Evolutionary conservation across 2,113 vertebrate species (phyloP), one percentile per base, ranked within the genome.

Genomic region (Dinomys branickii): DNA sequence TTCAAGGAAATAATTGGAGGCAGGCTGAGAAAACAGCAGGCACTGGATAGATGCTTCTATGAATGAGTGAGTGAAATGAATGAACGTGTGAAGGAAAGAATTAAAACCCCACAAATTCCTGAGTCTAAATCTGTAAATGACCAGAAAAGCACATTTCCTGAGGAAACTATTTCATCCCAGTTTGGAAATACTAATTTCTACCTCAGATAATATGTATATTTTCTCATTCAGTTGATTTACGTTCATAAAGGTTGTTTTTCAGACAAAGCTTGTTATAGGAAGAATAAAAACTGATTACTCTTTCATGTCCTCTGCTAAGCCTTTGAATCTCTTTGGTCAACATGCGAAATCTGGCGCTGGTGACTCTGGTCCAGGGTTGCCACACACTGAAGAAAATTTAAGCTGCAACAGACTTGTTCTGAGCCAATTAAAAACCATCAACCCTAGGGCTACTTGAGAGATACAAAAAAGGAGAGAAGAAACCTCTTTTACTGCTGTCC

Each of bases 121-220:
- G 73, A 91, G 26, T 52, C 63, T 85, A 87, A 97, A 71, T 85
- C 89, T 88, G 67, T 50, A 96, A 96, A 94, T 96, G 52, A 85
- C 41, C 41, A 94, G 54, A 54, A 94, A 97, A 94, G 56, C 47
- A 86, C 35, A 65, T 82, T 96, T 94, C 69, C 94, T 83, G 30
- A 88, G 41, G 69, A 77, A 95, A 65, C 77, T 41, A 82, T 92
- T 95, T 96, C 26, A 80, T 94, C 83, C 97, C 88, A 88, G 24
- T 96, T 94, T 93, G n/a, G n/a, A 90, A 95, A 92, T 92, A 85
- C 26, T 92, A 85, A 96, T 95, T 93, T 93, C 58, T 93, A 13
- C 4, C 47, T 83, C n/a, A 69, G n/a, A 82, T 54, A 89, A 67
- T 67, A 30, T 12, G n/a, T 41, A 35, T 63, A 81, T 96, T 96